phyloP scores from a whole-genome alignment of 2,888 invertebrate genomes.

The Sicus ferrugineus region DNA sequence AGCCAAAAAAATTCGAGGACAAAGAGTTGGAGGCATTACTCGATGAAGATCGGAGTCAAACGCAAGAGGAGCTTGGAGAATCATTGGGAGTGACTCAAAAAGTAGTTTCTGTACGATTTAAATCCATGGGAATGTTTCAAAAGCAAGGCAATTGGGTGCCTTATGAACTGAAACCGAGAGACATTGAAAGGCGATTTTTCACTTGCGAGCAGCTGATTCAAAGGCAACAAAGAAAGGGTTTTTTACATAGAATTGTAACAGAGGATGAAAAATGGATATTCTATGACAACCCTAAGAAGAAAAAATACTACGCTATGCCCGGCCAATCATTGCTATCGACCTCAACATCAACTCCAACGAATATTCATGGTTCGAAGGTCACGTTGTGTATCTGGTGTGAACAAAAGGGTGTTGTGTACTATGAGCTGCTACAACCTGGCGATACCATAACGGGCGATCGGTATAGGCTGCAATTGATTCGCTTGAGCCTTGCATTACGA shows the following conservation, averaged over 20 bases:
- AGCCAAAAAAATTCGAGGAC: too few species aligned
- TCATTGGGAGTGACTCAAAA: conserved; percentile 37
- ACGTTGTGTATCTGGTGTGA: conserved; percentile 17
- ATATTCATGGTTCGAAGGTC: neutral
- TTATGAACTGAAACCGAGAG: neutral
- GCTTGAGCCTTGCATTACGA: conserved; percentile 18
- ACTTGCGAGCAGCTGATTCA: neutral
- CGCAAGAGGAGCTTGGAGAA: conserved; percentile 31
- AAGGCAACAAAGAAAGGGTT: neutral
- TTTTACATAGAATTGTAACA: neutral
- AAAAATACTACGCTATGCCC: neutral
- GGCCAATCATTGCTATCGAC: neutral
- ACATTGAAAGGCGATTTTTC: neutral
- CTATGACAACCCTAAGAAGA: neutral
- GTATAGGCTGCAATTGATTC: conserved; percentile 10
- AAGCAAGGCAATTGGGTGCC: too few species aligned
- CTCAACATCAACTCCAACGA: conserved; percentile 11
- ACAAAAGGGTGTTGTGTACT: conserved; percentile 20
- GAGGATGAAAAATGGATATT: neutral
- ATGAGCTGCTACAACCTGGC: conserved; percentile 26
- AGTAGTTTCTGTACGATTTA: neutral
- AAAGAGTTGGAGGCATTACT: too few species aligned
- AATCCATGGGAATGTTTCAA: neutral
- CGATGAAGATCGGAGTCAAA: too few species aligned
- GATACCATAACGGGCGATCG: conserved; percentile 3